Percentiles rank a stretch among this genome's conserved stretches.
These are phyloP conservation scores for Lagria hirta DNA, from an alignment of 2,888 invertebrate species.

Conservation along the genomic window DNA sequence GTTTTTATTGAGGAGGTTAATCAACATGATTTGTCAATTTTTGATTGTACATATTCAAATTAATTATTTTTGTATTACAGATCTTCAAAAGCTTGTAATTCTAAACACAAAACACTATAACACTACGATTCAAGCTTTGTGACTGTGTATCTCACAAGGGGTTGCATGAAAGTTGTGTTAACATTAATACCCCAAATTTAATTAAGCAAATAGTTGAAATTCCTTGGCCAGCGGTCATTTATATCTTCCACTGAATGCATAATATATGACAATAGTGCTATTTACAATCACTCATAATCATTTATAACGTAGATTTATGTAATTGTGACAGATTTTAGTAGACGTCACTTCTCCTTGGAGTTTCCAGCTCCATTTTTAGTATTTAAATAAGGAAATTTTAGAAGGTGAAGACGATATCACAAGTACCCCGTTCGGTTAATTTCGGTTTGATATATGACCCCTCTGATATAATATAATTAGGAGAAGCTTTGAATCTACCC, in stretches of 20 bases:
- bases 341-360: background rate
- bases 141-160: slow-evolving; percentile 24
- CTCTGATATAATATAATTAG: slow-evolving; percentile 55
- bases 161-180: slow-evolving; percentile 40
- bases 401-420: slow-evolving; percentile 39
- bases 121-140: slow-evolving; percentile 20
- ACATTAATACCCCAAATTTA: slow-evolving; percentile 48
- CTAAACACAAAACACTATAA: no score
- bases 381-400: slow-evolving; percentile 9
- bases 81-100: no score
- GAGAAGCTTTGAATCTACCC: slow-evolving; percentile 53
- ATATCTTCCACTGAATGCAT: slow-evolving; percentile 46
- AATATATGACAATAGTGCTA: slow-evolving; percentile 42
- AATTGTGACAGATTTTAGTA: slow-evolving; percentile 14
- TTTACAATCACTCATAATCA: slow-evolving; percentile 29
- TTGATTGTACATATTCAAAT: no score
- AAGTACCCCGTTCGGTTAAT: slow-evolving; percentile 45
- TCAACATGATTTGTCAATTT: no score
- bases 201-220: slow-evolving; percentile 48
- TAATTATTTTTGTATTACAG: no score
- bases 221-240: slow-evolving; percentile 48
- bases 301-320: slow-evolving; percentile 12
- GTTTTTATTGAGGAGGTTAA: no score
- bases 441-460: slow-evolving; percentile 54
- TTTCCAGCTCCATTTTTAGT: no score